Evolutionary conservation across 2,797 vertebrate species (phyloP), one percentile per base, ranked within the genome.

Genomic region (Neoniphon sammara): DNA sequence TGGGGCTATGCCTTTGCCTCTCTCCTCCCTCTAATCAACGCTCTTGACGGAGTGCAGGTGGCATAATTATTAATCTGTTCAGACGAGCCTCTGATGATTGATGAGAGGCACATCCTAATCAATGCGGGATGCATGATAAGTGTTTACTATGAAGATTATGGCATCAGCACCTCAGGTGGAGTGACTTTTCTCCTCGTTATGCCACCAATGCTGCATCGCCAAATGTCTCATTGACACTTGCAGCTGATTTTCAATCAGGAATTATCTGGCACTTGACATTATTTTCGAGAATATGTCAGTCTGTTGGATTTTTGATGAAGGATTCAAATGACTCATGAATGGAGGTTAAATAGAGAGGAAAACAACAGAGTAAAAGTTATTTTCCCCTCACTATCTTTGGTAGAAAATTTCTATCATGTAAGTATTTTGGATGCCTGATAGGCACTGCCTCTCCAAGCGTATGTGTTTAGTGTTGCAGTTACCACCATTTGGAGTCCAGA

Each of bases 51-150:
- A 88, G 91, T 86, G 91, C 93, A 94, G 94, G 93, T 93, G 93
- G 92, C 89, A 88, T 87, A 85, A 91, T 94, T 94, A 94, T 92
- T 89, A 91, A 91, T 88, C 83, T 85, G 86, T 80, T 89, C 85
- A 89, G 91, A 93, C 80, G 79, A 91, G 89, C 84, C 83, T 70
- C 82, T 89, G 91, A 90, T 94, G 93, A 94, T 93, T 94, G 92
- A 94, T 94, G 93, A 94, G 91, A 92, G 88, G 83, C 87, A 83
- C 92, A 80, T 91, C 83, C 91, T 89, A 94, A 94, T 95, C 93
- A 95, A 94, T 94, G 93, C 85, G 58, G 84, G 90, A 89, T 79
- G 92, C 88, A 85, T 89, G 92, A 89, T 92, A 92, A 94, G 93
- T 94, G 93, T 94, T 95, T 94, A 93, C 90, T 85, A 77, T 86